Conservation (phyloP, 2,113 vertebrate species). For the Mesitornis unicolor region DNA sequence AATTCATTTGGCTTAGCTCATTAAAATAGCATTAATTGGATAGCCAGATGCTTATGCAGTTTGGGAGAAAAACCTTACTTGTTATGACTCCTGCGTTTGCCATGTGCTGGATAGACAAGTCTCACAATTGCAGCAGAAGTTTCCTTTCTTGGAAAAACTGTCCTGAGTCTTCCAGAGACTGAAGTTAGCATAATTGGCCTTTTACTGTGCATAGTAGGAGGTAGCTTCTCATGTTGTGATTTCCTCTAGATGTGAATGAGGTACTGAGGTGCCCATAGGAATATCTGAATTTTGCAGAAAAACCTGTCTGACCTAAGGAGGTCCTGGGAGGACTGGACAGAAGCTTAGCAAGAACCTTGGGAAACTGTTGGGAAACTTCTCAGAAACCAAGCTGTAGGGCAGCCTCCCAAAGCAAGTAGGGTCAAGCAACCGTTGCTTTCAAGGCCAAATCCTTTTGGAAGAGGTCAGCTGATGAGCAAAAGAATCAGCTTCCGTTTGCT, state of each 20-base stretch:
- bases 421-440: neutral
- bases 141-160: neutral
- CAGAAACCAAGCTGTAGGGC: neutral
- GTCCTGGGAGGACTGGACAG: neutral
- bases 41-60: neutral
- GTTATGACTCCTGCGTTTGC: neutral
- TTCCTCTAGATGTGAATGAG: neutral
- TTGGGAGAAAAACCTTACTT: neutral
- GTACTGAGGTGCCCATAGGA: neutral
- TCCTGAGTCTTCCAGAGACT: neutral
- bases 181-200: neutral
- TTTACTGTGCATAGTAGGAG: neutral
- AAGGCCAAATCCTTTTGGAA: neutral
- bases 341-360: neutral
- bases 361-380: neutral
- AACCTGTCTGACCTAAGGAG: neutral
- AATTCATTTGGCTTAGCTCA: neutral
- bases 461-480: neutral
- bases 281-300: neutral
- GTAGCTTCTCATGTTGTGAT: neutral
- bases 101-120: fast-evolving
- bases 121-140: neutral
- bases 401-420: neutral
- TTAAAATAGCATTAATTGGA: neutral
- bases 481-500: neutral